Conservation (phyloP, 2,113 vertebrate genomes). For the Seriola aureovittata region DNA sequence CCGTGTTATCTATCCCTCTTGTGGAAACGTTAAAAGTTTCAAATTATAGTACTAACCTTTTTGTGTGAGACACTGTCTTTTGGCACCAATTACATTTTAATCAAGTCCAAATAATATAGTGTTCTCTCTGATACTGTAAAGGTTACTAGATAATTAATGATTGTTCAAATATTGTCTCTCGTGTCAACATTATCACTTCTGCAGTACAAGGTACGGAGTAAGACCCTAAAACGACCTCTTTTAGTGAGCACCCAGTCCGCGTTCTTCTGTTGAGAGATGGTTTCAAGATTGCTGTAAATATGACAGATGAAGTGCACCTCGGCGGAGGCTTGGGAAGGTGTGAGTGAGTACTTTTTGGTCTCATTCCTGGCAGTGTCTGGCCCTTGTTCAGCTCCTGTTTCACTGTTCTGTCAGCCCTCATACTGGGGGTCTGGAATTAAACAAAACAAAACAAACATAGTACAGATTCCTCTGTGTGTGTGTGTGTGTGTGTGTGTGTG, state of each 20-base stretch:
- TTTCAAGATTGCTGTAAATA: constrained; percentile 46
- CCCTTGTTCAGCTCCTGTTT: constrained; percentile 71
- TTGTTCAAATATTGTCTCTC: constrained; percentile 5
- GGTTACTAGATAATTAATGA: not conserved
- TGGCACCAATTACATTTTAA: not conserved
- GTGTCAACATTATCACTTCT: constrained; percentile 26
- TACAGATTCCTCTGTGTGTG: constrained; percentile 72
- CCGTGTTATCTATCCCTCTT: too few species aligned
- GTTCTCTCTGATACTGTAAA: not conserved
- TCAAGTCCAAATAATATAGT: not conserved
- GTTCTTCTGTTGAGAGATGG: constrained; percentile 35
- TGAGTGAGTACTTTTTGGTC: constrained; percentile 57
- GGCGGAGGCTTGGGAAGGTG: constrained; percentile 43
- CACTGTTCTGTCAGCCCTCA: constrained; percentile 62
- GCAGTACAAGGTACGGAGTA: constrained; percentile 8
- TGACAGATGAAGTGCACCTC: constrained; percentile 59
- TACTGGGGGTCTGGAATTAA: constrained; percentile 75
- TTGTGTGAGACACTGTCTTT: not conserved
- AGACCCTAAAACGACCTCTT: constrained; percentile 9
- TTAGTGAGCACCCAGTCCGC: not conserved
- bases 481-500: constrained; percentile 60
- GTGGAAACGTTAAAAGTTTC: too few species aligned
- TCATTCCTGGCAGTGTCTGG: constrained; percentile 62
- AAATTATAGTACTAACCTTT: not conserved
- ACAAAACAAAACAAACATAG: constrained; percentile 72